phyloP scores from a whole-genome alignment of 2,888 invertebrate genomes.

The Nezara viridula region DNA sequence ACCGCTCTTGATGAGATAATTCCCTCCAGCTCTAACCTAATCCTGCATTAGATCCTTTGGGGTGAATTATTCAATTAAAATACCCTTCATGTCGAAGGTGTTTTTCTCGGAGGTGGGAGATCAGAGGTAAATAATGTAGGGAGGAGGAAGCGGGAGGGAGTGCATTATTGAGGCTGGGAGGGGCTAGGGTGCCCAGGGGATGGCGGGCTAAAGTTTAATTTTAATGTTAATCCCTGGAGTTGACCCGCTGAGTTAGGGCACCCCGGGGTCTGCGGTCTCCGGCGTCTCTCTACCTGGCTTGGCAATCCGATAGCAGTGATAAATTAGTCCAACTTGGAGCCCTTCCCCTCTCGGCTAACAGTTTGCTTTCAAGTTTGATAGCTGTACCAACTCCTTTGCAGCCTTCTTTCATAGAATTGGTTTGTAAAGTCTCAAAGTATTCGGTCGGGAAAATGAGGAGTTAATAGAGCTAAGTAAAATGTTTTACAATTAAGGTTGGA shows the following conservation, averaged over 20 bases:
- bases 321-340: constrained; percentile 10
- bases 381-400: neutral
- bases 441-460: too few species aligned
- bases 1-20: neutral
- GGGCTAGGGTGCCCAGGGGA: constrained; percentile 22
- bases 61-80: constrained; percentile 46
- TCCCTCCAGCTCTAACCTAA: neutral
- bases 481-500: too few species aligned
- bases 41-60: neutral
- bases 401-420: neutral
- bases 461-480: too few species aligned
- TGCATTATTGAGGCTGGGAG: constrained; percentile 43
- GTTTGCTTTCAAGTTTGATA: neutral
- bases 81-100: constrained; percentile 21
- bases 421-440: too few species aligned
- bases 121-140: constrained; percentile 39
- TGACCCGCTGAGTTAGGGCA: constrained; percentile 48
- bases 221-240: constrained; percentile 37
- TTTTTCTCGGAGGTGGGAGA: constrained; percentile 41
- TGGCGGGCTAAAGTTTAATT: constrained; percentile 48
- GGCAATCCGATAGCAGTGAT: constrained; percentile 5
- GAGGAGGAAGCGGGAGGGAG: neutral
- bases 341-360: neutral
- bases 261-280: constrained; percentile 29
- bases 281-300: neutral